Evolutionary conservation across 2,888 invertebrate genomes (phyloP).

Genomic region (Lymantria dispar): DNA sequence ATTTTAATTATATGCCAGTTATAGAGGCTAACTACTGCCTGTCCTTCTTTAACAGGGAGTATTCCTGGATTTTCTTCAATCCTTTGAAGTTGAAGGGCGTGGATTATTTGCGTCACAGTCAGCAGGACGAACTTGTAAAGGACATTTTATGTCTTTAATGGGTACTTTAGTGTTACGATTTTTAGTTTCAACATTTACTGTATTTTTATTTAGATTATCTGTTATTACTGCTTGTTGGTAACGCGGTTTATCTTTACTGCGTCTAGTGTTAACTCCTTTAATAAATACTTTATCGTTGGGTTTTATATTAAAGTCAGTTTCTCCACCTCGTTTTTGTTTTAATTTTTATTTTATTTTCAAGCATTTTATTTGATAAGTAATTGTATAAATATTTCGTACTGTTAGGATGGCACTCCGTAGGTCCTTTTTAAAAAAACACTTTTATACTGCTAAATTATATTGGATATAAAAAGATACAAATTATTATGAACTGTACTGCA

Average conservation of each 20-base stretch:
- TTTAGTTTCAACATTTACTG: neutral
- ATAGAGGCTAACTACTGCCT: neutral
- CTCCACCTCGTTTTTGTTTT: neutral
- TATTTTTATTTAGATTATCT: neutral
- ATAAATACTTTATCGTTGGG: neutral
- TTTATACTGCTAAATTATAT: too few relatives aligned
- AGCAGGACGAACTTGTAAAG: slow-evolving; percentile 16
- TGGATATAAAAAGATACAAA: too few relatives aligned
- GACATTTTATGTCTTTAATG: slow-evolving; percentile 28
- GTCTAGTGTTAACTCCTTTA: slow-evolving; percentile 11
- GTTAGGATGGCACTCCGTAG: too few relatives aligned
- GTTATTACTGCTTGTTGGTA: neutral
- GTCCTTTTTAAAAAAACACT: too few relatives aligned
- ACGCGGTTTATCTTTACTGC: slow-evolving; percentile 13
- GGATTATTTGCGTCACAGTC: neutral
- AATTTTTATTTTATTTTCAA: neutral
- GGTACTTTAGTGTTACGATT: slow-evolving; percentile 14
- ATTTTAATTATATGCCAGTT: neutral
- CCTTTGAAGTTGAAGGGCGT: slow-evolving; percentile 15
- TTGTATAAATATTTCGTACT: slow-evolving; percentile 19
- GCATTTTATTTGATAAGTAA: slow-evolving; percentile 8
- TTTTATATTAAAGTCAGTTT: neutral
- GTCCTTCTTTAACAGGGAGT: slow-evolving; percentile 21
- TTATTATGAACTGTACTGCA: too few relatives aligned
- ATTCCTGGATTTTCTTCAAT: slow-evolving; percentile 24